Evolutionary conservation across 2,888 invertebrate genomes (phyloP), one percentile per base, ranked within the genome.

Genomic region (Embidobia sp.): DNA sequence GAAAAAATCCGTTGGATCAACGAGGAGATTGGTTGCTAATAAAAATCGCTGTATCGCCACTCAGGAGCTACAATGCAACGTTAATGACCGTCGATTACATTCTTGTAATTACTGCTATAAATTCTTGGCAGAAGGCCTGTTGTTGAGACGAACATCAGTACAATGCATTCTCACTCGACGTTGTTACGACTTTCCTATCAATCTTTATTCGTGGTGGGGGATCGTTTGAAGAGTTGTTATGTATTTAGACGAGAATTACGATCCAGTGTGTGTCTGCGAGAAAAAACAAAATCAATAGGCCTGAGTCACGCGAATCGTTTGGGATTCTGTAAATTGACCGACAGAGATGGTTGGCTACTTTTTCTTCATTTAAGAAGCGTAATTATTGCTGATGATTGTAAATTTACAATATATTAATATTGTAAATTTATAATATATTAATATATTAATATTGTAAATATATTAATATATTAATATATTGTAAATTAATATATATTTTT

Each of bases 61-160:
- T 77, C 82, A 80, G 82, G 67, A 77, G 85, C 83, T 82, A 85
- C 86, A 86, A 86, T 82, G 81, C 83, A 81, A 85, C 86, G 82
- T 87, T 86, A 88, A 87, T 87, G 86, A 87, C 83, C 83, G 85
- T 86, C 84, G 84, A 86, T 87, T 85, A 86, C 84, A 80, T 78
- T 80, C 81, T 69, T 78, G 83, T 87, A 88, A 88, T 88, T 87
- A 85, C 87, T 78, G 70, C 85, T 81, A 87, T 87, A 87, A 88
- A 88, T 88, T 83, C 83, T 74, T 76, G 79, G 63, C 78, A 78
- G 80, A 77, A 77, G 78, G 67, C 57, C 61, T 73, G 77, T 72
- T 66, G 77, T 69, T 72, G 77, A 77, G 75, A 77, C 53, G 77
- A 77, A 53, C 79, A 78, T 57, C 61, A 77, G 77, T 81, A 85